Conservation (phyloP, 2,113 vertebrate species). For the Spea multiplicata region DNA sequence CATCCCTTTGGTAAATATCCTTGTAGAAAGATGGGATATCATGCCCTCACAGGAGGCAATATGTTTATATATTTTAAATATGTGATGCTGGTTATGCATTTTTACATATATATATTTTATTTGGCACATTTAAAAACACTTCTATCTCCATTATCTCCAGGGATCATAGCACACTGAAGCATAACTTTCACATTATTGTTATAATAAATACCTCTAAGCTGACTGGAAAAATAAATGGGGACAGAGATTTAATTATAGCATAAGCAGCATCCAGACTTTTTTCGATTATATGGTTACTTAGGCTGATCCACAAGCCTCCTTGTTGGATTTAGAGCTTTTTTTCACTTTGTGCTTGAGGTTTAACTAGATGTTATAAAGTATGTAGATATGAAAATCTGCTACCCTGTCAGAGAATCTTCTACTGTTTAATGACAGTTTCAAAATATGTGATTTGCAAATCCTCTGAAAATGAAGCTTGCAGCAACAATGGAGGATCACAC, state of each 20-base stretch:
- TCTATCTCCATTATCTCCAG: not conserved
- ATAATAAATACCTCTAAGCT: conserved; percentile 3
- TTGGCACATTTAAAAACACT: no score
- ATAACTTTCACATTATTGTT: not conserved
- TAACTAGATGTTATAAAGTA: conserved; percentile 55
- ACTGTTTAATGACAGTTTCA: conserved; percentile 54
- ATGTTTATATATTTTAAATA: no score
- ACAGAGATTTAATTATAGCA: conserved; percentile 8
- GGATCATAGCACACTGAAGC: not conserved
- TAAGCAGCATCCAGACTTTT: conserved; percentile 20
- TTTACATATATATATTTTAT: no score
- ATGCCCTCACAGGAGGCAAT: no score
- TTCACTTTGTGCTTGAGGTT: conserved; percentile 47
- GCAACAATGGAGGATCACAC: conserved; percentile 25
- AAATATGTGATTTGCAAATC: conserved; percentile 49
- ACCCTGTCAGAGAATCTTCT: conserved; percentile 52
- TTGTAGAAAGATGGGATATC: no score
- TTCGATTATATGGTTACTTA: conserved; percentile 31
- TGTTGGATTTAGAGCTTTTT: conserved; percentile 34
- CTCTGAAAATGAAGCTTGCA: conserved; percentile 45
- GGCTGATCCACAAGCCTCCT: conserved; percentile 27
- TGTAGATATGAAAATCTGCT: conserved; percentile 51
- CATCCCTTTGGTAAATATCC: no score
- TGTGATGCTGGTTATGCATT: no score
- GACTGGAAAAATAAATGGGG: conserved; percentile 16